These are phyloP conservation scores for Dione vanillae DNA, from an alignment of 2,888 invertebrate genomes.

Conservation along the genomic window DNA sequence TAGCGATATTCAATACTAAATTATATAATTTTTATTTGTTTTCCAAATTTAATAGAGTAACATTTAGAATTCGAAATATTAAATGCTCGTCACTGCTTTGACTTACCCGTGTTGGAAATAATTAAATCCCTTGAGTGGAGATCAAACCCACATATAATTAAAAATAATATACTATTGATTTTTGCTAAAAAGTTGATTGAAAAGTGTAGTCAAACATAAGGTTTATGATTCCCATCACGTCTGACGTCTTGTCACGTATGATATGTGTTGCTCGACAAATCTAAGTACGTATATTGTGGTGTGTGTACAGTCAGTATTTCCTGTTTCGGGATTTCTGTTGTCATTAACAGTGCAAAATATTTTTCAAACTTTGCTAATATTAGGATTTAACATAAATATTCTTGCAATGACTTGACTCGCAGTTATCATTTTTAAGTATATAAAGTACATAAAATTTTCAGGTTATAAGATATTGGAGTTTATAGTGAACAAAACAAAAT, in stretches of 20 bases:
- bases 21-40: no score
- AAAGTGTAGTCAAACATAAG: constrained; percentile 13
- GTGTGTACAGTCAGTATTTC: not conserved
- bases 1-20: no score
- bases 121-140: not conserved
- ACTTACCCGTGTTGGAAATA: not conserved
- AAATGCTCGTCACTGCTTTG: not conserved
- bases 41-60: no score
- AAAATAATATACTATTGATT: not conserved
- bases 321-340: not conserved
- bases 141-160: not conserved
- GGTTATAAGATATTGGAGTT: no score
- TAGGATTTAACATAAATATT: not conserved
- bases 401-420: no score
- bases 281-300: not conserved
- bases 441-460: no score
- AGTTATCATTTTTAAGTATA: no score
- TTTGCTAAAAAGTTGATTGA: not conserved
- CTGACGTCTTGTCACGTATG: constrained; percentile 28
- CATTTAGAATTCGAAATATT: no score
- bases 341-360: not conserved
- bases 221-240: constrained; percentile 28
- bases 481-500: no score
- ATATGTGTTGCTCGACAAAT: constrained; percentile 13
- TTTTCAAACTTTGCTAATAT: not conserved